phyloP scores from a whole-genome alignment of 1,140 invertebrate genomes.

The Maniola jurtina region DNA sequence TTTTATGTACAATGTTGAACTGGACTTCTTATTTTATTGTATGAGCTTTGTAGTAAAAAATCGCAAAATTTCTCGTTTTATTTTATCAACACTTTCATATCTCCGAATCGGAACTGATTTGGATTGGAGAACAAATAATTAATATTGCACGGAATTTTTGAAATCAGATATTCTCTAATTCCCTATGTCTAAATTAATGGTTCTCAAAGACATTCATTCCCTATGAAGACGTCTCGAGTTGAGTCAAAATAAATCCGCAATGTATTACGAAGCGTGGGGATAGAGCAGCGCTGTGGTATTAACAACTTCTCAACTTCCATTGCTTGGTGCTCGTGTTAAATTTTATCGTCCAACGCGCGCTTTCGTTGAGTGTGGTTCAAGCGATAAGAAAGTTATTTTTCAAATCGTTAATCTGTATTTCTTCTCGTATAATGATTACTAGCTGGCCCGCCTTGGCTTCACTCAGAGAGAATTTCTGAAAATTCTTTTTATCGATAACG shows the following conservation, averaged over 20 bases:
- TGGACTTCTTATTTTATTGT: no score
- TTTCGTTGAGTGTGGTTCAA: not conserved
- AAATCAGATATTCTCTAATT: not conserved
- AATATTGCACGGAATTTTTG: not conserved
- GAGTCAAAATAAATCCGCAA: not conserved
- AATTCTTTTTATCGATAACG: no score
- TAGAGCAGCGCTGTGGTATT: constrained; percentile 6
- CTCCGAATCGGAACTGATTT: no score
- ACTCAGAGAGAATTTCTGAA: no score
- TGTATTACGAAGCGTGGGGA: constrained; percentile 3
- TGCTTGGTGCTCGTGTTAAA: constrained; percentile 5
- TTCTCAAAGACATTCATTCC: not conserved
- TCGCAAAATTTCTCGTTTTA: no score
- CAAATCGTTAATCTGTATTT: no score
- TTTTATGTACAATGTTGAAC: no score
- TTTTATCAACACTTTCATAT: no score
- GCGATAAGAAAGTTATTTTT: not conserved
- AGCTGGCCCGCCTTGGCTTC: no score
- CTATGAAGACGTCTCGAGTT: not conserved
- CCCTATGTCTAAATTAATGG: not conserved
- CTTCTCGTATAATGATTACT: no score
- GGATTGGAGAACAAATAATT: no score
- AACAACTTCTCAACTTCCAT: constrained; percentile 19
- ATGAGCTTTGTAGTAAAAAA: no score
- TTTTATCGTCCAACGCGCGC: constrained; percentile 13